A percentile compares a stretch with the other conserved stretches of the same genome.
These are phyloP conservation scores for Drosophila repletoides DNA, from an alignment of 1,140 invertebrate species.

Conservation along the genomic window DNA sequence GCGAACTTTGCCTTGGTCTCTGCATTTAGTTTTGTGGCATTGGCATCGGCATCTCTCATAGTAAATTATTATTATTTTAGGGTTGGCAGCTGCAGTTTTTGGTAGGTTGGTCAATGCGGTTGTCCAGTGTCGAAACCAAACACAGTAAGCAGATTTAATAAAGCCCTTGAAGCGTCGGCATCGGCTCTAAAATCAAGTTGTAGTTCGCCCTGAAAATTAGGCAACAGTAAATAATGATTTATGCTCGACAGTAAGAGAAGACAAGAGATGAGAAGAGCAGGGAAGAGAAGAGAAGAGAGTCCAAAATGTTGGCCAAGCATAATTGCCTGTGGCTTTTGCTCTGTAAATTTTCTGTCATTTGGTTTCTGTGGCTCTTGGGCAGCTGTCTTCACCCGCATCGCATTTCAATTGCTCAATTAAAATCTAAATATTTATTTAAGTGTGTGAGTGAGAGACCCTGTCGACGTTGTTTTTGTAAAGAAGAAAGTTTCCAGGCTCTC, in stretches of 20 bases:
- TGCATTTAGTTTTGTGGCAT: constrained; percentile 56
- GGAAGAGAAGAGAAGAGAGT: too few species aligned
- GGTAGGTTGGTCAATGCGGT: constrained; percentile 47
- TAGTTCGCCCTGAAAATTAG: constrained; percentile 48
- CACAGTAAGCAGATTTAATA: constrained; percentile 59
- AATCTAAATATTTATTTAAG: constrained; percentile 13
- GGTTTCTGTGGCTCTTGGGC: neutral
- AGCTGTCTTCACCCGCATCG: neutral
- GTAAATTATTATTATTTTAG: constrained; percentile 74
- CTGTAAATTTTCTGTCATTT: constrained; percentile 21
- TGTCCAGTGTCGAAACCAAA: constrained; percentile 68
- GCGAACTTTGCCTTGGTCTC: constrained; percentile 21
- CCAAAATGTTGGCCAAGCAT: too few species aligned
- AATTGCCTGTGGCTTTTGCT: constrained; percentile 47
- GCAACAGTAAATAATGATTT: constrained; percentile 66
- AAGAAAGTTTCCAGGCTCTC: constrained; percentile 2
- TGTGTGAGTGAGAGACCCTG: neutral
- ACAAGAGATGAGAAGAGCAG: too few species aligned
- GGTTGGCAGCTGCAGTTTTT: constrained; percentile 53
- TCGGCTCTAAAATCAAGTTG: constrained; percentile 46
- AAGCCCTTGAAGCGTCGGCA: neutral
- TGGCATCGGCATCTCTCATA: constrained; percentile 31
- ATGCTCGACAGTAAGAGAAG: too few species aligned
- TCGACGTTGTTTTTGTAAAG: neutral
- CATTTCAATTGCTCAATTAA: constrained; percentile 11